These are phyloP conservation scores for Nudaria mundana DNA, from an alignment of 2,888 invertebrate genomes.

Conservation along the genomic window DNA sequence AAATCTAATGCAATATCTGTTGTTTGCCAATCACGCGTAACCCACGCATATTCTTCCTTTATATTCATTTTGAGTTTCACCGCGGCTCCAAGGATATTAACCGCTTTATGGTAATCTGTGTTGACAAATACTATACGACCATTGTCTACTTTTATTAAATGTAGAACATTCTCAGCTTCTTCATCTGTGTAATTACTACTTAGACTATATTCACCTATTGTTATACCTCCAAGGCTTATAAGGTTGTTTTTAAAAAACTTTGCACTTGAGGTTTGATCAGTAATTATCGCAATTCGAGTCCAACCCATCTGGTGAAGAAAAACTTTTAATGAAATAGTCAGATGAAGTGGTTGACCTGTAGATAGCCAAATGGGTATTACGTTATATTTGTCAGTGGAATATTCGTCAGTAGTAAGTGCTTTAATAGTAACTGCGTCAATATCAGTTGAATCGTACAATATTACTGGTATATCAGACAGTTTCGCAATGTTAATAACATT, in stretches of 20 bases:
- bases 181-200: background rate
- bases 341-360: background rate
- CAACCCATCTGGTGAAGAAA: conserved; percentile 1
- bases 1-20: background rate
- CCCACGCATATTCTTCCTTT: conserved; percentile 1
- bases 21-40: conserved; percentile 7
- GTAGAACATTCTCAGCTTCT: background rate
- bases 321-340: background rate
- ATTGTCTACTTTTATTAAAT: conserved; percentile 1
- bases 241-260: background rate
- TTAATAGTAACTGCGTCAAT: background rate
- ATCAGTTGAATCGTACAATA: conserved; percentile 3
- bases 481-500: background rate
- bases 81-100: conserved; percentile 7
- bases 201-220: background rate
- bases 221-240: background rate
- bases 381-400: background rate
- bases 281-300: conserved; percentile 5
- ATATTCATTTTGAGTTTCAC: conserved; percentile 2
- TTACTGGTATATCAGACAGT: conserved; percentile 1
- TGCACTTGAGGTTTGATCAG: conserved; percentile 2
- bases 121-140: conserved; percentile 4
- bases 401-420: background rate
- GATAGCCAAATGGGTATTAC: background rate
- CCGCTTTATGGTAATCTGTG: conserved; percentile 6